Conservation (phyloP, 2,113 vertebrate genomes). For the Aphyosemion australe region DNA sequence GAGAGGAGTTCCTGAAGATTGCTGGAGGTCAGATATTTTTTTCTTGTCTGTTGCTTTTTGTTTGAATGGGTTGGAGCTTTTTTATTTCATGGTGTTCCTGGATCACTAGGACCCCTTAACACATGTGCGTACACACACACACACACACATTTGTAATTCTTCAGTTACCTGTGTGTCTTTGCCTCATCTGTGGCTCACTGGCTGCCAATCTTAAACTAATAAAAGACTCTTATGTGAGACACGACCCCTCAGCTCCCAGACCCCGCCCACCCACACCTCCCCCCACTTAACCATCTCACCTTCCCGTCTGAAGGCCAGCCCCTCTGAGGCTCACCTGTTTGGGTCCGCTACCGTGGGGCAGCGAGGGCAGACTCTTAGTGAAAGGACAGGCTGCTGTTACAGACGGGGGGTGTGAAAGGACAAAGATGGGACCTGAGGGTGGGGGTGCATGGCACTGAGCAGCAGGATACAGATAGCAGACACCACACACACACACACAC, state of each 20-base stretch:
- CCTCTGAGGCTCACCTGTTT: conserved; percentile 69
- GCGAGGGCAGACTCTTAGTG: conserved; percentile 54
- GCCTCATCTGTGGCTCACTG: conserved; percentile 60
- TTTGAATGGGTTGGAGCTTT: conserved; percentile 30
- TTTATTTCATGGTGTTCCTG: conserved; percentile 28
- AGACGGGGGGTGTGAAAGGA: conserved; percentile 75
- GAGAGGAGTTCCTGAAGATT: conserved; percentile 97
- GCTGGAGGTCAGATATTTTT: conserved; percentile 89
- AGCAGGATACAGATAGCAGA: conserved; percentile 37
- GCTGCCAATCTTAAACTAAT: conserved; percentile 65
- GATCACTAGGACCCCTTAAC: not conserved
- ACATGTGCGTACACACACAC: no score
- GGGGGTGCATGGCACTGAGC: conserved; percentile 44
- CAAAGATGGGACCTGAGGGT: conserved; percentile 54
- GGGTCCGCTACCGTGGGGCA: conserved; percentile 53
- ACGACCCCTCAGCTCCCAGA: no score
- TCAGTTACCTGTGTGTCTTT: conserved; percentile 55
- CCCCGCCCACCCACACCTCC: not conserved
- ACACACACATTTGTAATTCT: conserved; percentile 20
- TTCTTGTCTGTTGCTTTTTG: not conserved
- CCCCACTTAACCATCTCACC: conserved; percentile 41
- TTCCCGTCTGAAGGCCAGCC: conserved; percentile 41
- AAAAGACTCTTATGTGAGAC: conserved; percentile 80
- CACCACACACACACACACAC: conserved; percentile 32
- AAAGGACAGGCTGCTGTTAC: conserved; percentile 59